Percentiles rank a stretch among this genome's conserved stretches.
phyloP scores from a whole-genome alignment of 2,888 invertebrate genomes.

The Eupsilia transversa region DNA sequence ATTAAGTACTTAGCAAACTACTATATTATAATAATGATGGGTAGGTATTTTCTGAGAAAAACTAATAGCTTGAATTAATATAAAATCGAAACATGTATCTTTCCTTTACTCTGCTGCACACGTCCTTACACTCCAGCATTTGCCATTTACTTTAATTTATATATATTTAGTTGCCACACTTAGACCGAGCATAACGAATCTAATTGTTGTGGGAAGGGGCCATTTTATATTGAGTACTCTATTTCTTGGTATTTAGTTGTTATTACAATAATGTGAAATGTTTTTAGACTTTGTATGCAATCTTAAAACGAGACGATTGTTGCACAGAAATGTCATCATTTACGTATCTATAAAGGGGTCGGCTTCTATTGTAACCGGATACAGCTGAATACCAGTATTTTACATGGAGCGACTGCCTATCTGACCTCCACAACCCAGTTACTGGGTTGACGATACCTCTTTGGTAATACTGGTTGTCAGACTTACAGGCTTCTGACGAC shows the following conservation, averaged over 20 bases:
- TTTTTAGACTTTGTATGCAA: background rate
- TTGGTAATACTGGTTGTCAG: background rate
- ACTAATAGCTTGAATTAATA: too few species aligned
- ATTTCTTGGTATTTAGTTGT: constrained; percentile 24
- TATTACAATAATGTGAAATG: constrained; percentile 11
- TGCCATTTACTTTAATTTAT: constrained; percentile 68
- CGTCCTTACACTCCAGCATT: constrained; percentile 52
- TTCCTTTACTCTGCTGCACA: constrained; percentile 13
- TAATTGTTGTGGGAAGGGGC: constrained; percentile 63
- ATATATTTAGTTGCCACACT: constrained; percentile 54
- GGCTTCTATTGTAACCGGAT: background rate
- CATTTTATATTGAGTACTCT: constrained; percentile 38
- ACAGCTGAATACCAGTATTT: background rate
- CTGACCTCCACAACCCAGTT: background rate
- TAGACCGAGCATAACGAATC: constrained; percentile 54
- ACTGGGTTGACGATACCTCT: background rate
- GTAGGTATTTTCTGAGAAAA: too few species aligned
- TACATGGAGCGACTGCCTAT: background rate
- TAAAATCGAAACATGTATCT: too few species aligned
- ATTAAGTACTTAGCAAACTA: too few species aligned
- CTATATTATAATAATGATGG: too few species aligned
- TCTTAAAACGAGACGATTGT: background rate
- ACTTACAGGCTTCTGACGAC: background rate
- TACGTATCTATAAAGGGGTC: background rate
- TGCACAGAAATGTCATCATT: background rate